phyloP scores from a whole-genome alignment of 2,113 vertebrate genomes.

The Oreocharis arfaki region DNA sequence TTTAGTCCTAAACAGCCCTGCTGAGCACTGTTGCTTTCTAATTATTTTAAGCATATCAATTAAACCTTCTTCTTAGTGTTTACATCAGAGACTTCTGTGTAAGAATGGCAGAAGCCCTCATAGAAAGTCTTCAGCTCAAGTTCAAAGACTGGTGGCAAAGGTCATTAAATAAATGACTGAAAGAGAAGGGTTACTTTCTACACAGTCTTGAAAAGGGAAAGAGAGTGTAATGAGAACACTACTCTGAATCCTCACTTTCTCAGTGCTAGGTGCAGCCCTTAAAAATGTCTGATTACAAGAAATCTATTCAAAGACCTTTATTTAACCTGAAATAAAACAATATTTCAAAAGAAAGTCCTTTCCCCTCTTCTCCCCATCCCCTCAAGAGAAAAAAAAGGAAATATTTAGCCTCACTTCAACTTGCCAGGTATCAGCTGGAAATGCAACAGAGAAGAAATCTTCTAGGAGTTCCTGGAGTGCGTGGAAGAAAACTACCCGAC shows the following conservation, averaged over 20 bases:
- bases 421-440: not conserved
- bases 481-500: not conserved
- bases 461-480: not conserved
- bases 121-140: slow-evolving; percentile 1
- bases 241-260: not conserved
- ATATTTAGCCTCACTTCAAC: not conserved
- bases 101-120: not conserved
- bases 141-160: slow-evolving; percentile 19
- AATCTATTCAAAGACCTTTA: not conserved
- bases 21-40: slow-evolving; percentile 55
- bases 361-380: fast-evolving
- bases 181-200: not conserved
- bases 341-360: not conserved
- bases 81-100: slow-evolving; percentile 40
- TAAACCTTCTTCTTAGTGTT: slow-evolving; percentile 54
- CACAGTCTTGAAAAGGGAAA: not conserved
- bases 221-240: not conserved
- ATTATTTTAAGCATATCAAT: slow-evolving; percentile 65
- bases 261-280: not conserved
- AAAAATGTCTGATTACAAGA: slow-evolving; percentile 13
- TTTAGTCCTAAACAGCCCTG: slow-evolving; percentile 49
- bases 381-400: fast-evolving
- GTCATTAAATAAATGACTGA: slow-evolving; percentile 27
- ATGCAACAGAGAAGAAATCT: not conserved
- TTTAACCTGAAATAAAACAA: not conserved